Percentiles rank a stretch among this genome's conserved stretches.
These are phyloP conservation scores for Cepaea hortensis DNA, from an alignment of 2,888 invertebrate species.

Conservation along the genomic window DNA sequence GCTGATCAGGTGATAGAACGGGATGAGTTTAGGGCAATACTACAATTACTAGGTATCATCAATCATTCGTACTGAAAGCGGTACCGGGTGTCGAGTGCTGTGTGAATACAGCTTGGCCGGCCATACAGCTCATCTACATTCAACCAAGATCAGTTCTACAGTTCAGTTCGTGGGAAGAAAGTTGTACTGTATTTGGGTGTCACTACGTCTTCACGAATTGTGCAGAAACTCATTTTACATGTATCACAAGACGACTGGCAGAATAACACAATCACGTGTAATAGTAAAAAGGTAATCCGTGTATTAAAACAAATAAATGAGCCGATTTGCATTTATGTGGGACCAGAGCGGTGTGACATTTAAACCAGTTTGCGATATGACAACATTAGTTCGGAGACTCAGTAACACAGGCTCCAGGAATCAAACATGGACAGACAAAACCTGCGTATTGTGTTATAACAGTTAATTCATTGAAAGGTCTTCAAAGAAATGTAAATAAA, in stretches of 20 bases:
- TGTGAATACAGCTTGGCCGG: neutral
- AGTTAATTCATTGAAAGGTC: too few species aligned
- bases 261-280: neutral
- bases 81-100: neutral
- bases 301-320: too few species aligned
- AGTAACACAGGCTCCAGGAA: too few species aligned
- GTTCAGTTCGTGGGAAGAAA: neutral
- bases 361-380: too few species aligned
- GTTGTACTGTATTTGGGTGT: neutral
- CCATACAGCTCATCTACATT: neutral
- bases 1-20: conserved; percentile 52
- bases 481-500: too few species aligned
- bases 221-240: neutral
- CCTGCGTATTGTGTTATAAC: too few species aligned
- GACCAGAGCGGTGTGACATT: too few species aligned
- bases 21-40: conserved; percentile 52
- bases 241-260: neutral
- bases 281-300: too few species aligned
- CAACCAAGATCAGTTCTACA: neutral
- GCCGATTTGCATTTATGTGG: too few species aligned
- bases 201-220: neutral
- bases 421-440: too few species aligned
- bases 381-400: too few species aligned
- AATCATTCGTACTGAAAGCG: conserved; percentile 37
- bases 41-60: conserved; percentile 49